A percentile compares a stretch with the other conserved stretches of the same genome.
Conservation (phyloP, 2,797 vertebrate genomes). For the Artibeus jamaicensis region DNA sequence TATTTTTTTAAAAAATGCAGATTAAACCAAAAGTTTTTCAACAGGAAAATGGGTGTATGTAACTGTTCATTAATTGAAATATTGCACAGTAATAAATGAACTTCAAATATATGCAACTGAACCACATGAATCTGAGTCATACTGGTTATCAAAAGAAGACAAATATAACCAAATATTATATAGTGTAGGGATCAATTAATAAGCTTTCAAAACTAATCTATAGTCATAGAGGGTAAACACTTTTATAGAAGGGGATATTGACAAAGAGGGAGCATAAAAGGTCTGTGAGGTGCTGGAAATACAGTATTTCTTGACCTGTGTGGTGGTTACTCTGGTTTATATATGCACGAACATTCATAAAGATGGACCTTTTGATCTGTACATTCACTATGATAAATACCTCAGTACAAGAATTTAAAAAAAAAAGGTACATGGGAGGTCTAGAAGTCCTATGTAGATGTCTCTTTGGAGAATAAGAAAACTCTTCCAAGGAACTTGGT, state of each 20-base stretch:
- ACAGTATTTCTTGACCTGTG: background rate
- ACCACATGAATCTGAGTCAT: background rate
- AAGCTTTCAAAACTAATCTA: background rate
- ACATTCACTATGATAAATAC: background rate
- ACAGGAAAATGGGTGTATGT: background rate
- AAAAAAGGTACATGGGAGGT: background rate
- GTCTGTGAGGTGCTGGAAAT: background rate
- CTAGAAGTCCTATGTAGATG: background rate
- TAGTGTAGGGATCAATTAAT: background rate
- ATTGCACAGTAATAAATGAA: background rate
- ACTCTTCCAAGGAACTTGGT: background rate
- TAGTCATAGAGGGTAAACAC: background rate
- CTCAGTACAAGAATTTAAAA: background rate
- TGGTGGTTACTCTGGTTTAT: background rate
- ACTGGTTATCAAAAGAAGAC: background rate
- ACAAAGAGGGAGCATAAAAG: background rate
- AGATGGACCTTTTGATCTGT: background rate
- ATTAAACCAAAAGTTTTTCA: background rate
- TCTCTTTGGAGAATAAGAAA: background rate
- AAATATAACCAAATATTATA: background rate
- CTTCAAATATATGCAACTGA: background rate
- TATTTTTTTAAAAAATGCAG: too few relatives aligned
- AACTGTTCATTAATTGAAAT: background rate
- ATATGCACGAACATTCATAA: background rate
- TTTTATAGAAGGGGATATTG: background rate